Evolutionary conservation across 2,888 invertebrate species (phyloP), one percentile per base, ranked within the genome.

Genomic region (Graphium colonna): DNA sequence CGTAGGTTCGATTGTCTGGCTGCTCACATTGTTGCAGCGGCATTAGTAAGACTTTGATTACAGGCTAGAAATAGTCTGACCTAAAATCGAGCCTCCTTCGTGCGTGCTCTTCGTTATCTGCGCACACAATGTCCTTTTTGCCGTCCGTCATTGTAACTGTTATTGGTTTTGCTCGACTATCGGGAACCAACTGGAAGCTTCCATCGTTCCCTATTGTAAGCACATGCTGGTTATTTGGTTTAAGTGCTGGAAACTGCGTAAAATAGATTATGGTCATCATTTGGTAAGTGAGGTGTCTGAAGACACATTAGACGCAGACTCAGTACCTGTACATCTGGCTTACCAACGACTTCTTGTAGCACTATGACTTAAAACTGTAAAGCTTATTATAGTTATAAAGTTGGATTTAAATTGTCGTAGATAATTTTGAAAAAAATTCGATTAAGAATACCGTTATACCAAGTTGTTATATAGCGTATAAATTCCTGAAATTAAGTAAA

Each of bases 31-130:
- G 54, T 55, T 55, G 45, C 50, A 16, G 40, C 12, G 12, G 31
- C 46, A 55, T 55, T 55, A 55, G 45, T 55, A 55, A 55, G 54
- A 55, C 54, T 41, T 52, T 55, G 54, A 55, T 55, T 55, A 55
- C 54, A 13, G 16, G 49, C 54, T 55, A 41, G 50, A 50, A 50
- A 41, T 50, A 46, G 53, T 44, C 46, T 55, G 54, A 55, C 54
- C 54, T 51, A 55, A 55, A 50, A 50, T 13, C 45, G 7, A 26
- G n/a, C 45, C 53, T 43, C 50, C 50, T 49, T 44, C 53, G 38
- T 44, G 43, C 54, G 54, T 55, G 54, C 50, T 50, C 49, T 41
- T 55, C 53, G 49, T 40, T 52, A 50, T 33, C 49, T 21, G 8
- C 31, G 13, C 18, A 47, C 9, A 48, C 38, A 43, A 44, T 42